Base-by-base conservation (phyloP, 2,797 vertebrate species). In the Mionectes olivaceus region DNA sequence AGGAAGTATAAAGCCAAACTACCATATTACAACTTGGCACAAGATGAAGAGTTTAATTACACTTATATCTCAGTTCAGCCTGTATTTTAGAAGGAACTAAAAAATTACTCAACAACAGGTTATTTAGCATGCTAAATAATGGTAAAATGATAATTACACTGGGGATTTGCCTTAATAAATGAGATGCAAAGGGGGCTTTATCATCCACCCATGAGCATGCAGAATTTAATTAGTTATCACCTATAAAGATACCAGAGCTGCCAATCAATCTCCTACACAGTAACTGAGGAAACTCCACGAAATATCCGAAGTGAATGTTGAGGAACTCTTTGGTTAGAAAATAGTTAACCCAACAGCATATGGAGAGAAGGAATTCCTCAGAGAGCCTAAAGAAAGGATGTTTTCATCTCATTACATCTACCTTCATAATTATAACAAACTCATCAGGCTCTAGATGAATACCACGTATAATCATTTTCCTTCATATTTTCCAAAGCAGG, bases 401-500 rank as follows among this genome's bases (percentile, higher is more conserved):
- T 98, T 98, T 98, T 98, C 97, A 97, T 98, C 98, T 98, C 98
- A 98, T 98, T 98, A 98, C 96, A 96, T 97, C 96, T 98, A 98
- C 97, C 97, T 98, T 97, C 97, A 84, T 98, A 98, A 98, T 98
- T 98, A 98, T 89, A 97, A 97, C 97, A 98, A 97, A 98, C 97
- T 98, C 98, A 98, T 98, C 98, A 98, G 96, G 87, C 95, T 95
- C 70, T 90, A 97, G 97, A 98, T 98, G 97, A 98, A 97, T 97
- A 98, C 97, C 97, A 98, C 86, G 10, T 97, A 98, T 97, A 98
- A 98, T 98, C 97, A 98, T 96, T 98, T 98, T 97, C 97, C 97
- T 98, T 97, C 96, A 96, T 98, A 98, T 98, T 98, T 98, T 98
- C 97, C 95, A 96, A 97, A 97, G 97, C 97, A 98, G 97, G 98